These are phyloP conservation scores for Cyrtorhinus lividipennis DNA, from an alignment of 1,140 invertebrate species.

Conservation along the genomic window DNA sequence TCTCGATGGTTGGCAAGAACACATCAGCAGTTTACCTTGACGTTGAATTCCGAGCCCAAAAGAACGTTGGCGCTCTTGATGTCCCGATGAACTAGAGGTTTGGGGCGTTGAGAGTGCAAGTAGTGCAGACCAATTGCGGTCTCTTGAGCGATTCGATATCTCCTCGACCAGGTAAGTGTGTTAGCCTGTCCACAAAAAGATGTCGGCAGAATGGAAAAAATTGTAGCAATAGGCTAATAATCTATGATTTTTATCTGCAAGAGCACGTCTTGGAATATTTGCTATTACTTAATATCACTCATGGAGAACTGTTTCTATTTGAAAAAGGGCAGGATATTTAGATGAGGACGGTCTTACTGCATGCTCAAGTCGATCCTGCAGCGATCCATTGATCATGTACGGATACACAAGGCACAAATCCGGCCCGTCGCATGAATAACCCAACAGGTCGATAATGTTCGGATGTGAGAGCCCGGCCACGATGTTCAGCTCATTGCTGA, in stretches of 20 bases:
- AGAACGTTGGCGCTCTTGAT: conserved; percentile 64
- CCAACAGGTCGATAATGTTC: conserved; percentile 49
- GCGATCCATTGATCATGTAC: conserved; percentile 50
- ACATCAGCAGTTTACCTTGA: conserved; percentile 48
- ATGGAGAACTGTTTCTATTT: too few species aligned
- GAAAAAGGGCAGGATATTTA: too few species aligned
- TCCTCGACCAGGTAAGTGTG: conserved; percentile 32
- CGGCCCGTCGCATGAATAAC: conserved; percentile 46
- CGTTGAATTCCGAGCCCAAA: conserved; percentile 41
- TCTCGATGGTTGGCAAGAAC: too few species aligned
- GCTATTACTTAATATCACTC: too few species aligned
- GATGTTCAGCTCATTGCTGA: conserved; percentile 25
- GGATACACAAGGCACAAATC: conserved; percentile 50
- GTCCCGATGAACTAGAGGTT: conserved; percentile 53
- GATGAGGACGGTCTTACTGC: too few species aligned
- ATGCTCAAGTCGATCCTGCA: conserved; percentile 40
- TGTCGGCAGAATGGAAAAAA: too few species aligned
- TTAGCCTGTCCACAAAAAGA: background rate
- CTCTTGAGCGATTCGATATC: conserved; percentile 43
- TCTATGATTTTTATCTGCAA: too few species aligned
- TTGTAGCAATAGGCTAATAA: too few species aligned
- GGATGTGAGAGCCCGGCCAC: conserved; percentile 43
- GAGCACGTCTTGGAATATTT: too few species aligned
- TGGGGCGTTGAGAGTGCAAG: conserved; percentile 40
- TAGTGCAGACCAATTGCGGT: conserved; percentile 44